Evolutionary conservation across 2,888 invertebrate genomes (phyloP), one percentile per base, ranked within the genome.

Genomic region (Lithophane semibrunnea): DNA sequence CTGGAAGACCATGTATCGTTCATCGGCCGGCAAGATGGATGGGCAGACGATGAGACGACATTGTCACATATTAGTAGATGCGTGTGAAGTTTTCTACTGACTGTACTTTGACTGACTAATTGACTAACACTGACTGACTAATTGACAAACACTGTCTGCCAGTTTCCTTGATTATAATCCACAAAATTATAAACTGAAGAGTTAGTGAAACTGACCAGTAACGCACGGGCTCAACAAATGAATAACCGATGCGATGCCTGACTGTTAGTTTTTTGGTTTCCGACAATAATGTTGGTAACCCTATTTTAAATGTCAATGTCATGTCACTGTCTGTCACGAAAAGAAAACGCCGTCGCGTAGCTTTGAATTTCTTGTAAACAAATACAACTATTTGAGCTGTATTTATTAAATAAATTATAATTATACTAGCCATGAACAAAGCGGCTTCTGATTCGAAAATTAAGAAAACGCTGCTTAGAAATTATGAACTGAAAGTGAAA

Each of bases 401-500:
- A 47, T 7, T n/a, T 29, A 9, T 13, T n/a, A 9, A 21, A 37
- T 37, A 60, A 79, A 75, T 72, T 71, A 21, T 54, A 29, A 18
- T 21, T 63, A 49, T 84, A 63, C 7, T 61, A 86, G 60, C 68
- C 54, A 96, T 96, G 96, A 92, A 90, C 70, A 95, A 92, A 85
- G 78, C 86, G 75, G 89, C 91, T n/a, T 82, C 87, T 16, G 95
- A 96, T 82, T 88, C 92, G 0, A 96, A 94, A 90, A 94, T 96
- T 37, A 96, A 95, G 84, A 96, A 96, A 90, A 94, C 94, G 3
- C 89, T 96, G 3, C 87, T 96, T 16, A 91, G 96, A 78, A 94
- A 96, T 82, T 92, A 88, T 83, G 96, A 95, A 84, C 88, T 92
- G 29, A 94, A 91, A 90, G 73, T 92, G 2, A 92, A 86, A 71